Base-by-base conservation (phyloP, 2,888 invertebrate species). In the Osmoderma eremita region DNA sequence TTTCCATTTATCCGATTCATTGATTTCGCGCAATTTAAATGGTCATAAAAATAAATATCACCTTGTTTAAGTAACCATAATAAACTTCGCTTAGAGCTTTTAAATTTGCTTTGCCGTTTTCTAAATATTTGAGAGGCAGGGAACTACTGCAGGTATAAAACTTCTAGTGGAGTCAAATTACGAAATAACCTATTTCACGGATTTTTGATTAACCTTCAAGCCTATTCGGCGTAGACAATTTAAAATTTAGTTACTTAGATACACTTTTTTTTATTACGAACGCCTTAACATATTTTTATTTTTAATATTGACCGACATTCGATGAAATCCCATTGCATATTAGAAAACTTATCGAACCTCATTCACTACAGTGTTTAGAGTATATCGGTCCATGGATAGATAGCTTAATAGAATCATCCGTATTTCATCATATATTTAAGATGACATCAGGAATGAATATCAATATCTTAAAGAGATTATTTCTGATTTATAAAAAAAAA, bases 1-100 rank as follows among this genome's bases (percentile, higher is more conserved):
- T n/a, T n/a, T n/a, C n/a, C n/a, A n/a, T 39, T 63, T 63, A 50
- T 63, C 63, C 50, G 41, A 39, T 63, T 63, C 63, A 63, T 49
- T 63, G 63, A 20, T 49, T 63, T 63, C 50, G 36, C 39, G 50
- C 13, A 38, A 63, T 41, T 56, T 41, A 6, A 13, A 41, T 17
- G 42, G 56, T 20, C 15, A 38, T 45, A 63, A 50, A 63, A 63
- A 50, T 39, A 39, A 18, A 38, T 50, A 50, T 50, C 20, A 63
- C 15, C 20, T 50, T 50, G 50, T 30, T n/a, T 39, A 20, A 39
- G 49, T 48, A 50, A 38, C 13, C 38, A 49, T 63, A 63, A 39
- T 50, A 39, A 39, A n/a, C 63, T 50, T 20, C 20, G 20, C 15
- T 20, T 50, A 13, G 13, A 50, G 39, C 50, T 48, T 63, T 63